Evolutionary conservation across 1,140 invertebrate genomes (phyloP), one percentile per base, ranked within the genome.

Genomic region (Zaprionus ornatus): DNA sequence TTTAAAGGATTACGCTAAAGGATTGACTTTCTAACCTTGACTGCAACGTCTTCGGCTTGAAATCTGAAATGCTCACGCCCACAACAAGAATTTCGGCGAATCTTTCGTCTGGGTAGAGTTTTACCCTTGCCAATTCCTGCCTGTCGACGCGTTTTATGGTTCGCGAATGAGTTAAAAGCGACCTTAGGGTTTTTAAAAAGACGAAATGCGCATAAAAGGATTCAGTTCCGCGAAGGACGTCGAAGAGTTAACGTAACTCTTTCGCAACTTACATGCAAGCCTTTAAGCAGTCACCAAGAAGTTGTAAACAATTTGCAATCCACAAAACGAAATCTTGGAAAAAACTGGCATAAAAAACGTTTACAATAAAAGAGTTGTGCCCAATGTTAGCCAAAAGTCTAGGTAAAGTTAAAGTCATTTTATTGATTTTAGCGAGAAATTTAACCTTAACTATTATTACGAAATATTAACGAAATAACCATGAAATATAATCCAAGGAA

Each of bases 1-100:
- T 91, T 91, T 91, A 91, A 91, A 91, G 90, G 90, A 91, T 91
- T 91, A 91, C 82, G 90, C 90, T 86, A 91, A 91, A 91, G 90
- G 90, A 91, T 91, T 91, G 84, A 91, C 90, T 91, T 91, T 77
- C 63, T 67, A 85, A 66, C 90, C 90, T 91, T 91, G 90, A 91
- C 77, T 85, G 75, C 62, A 52, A 50, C 4, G 45, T 27, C 27
- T 65, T 45, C 35, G 21, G 37, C 37, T 52, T 55, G 40, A 70
- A 67, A 40, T 66, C 29, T 64, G 64, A 74, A 55, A 67, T 52
- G 77, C 74, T 68, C 73, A 75, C 84, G 85, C 85, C 80, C 65
- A 84, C 85, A 81, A 73, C 72, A 68, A 56, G 48, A 45, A 56
- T 61, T 88, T 88, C 84, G 68, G 71, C 74, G 84, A 88, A 88